Percentiles rank a stretch among this genome's conserved stretches.
phyloP scores from a whole-genome alignment of 92 coral and sea anemone species.

The Isaurus tuberculatus region DNA sequence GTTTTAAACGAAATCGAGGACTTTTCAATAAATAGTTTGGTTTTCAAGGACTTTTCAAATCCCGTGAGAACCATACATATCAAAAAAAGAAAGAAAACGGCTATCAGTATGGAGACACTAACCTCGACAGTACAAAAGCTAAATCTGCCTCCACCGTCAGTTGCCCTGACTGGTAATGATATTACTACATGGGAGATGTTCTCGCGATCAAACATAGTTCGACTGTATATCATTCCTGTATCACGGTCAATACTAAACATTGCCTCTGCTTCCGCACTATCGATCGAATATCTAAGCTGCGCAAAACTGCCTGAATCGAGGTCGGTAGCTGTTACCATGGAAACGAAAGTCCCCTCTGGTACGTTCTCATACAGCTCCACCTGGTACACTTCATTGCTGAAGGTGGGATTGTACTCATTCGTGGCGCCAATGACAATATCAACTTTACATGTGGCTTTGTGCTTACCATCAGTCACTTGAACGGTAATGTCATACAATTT shows the following conservation, averaged over 20 bases:
- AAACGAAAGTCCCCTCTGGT: slow-evolving; percentile 89
- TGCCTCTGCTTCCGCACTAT: slow-evolving; percentile 81
- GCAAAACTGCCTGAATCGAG: slow-evolving; percentile 90
- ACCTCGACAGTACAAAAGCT: slow-evolving; percentile 96
- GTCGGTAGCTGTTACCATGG: slow-evolving; percentile 98
- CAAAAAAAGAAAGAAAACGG: too few species aligned
- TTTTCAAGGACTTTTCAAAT: too few species aligned
- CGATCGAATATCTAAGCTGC: slow-evolving; percentile 80
- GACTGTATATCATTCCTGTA: slow-evolving; percentile 93
- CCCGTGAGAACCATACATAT: too few species aligned
- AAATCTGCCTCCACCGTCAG: slow-evolving; percentile 94
- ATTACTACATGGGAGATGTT: slow-evolving; percentile 79
- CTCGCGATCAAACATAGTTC: slow-evolving; percentile 91
- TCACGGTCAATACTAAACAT: slow-evolving; percentile 88
- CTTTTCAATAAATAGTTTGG: too few species aligned
- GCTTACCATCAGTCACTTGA: slow-evolving; percentile 81
- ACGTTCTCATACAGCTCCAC: slow-evolving; percentile 89
- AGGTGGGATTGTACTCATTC: slow-evolving; percentile 91
- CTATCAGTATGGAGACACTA: background rate
- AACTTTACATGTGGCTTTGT: slow-evolving; percentile 72
- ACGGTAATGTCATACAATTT: slow-evolving; percentile 80
- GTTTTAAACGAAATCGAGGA: too few species aligned
- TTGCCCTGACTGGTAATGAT: slow-evolving; percentile 88
- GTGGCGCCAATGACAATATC: slow-evolving; percentile 93
- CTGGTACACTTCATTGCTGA: slow-evolving; percentile 73